Base-by-base conservation (phyloP, 2,888 invertebrate species). In the Drosophila ustulata region DNA sequence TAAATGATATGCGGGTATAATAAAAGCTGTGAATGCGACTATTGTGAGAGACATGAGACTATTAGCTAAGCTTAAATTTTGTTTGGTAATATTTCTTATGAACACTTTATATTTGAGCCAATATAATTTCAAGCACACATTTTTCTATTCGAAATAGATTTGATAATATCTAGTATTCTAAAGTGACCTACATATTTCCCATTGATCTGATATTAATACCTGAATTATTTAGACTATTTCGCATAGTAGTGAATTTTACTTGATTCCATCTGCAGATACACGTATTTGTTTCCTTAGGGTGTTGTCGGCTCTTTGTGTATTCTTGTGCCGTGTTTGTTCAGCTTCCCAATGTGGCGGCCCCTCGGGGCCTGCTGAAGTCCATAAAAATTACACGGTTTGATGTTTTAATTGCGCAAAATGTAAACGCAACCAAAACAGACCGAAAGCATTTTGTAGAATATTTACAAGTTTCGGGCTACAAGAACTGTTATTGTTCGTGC, bases 371-470 rank as follows among this genome's bases (percentile, higher is more conserved):
- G 37, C 23, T 47, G 6, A 13, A 32, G 23, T 7, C 58, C 68
- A 66, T 79, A 73, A 73, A 80, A 80, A 51, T 65, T 79, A 71
- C 66, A 75, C 51, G 53, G 52, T 68, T 66, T 79, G 43, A 61
- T 67, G 55, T 66, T 65, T 69, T 61, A 69, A 66, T 69, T 66
- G 32, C 73, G 53, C 50, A 50, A 39, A 69, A 68, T 55, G 59
- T 49, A 59, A 55, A 66, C 43, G 49, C 28, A 73, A 63, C 11
- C 53, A 43, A 63, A 69, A 69, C 39, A 58, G 63, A 57, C 18
- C 9, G 37, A 51, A 32, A 39, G 30, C 45, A 49, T 45, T 26
- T 30, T 18, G 13, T 41, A 30, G 34, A 46, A 39, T 58, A 47
- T 63, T 66, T 63, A 49, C 47, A 63, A 53, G 66, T 11, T 65